Evolutionary conservation across 2,113 vertebrate genomes (phyloP).

Genomic region (Ascaphus truei): DNA sequence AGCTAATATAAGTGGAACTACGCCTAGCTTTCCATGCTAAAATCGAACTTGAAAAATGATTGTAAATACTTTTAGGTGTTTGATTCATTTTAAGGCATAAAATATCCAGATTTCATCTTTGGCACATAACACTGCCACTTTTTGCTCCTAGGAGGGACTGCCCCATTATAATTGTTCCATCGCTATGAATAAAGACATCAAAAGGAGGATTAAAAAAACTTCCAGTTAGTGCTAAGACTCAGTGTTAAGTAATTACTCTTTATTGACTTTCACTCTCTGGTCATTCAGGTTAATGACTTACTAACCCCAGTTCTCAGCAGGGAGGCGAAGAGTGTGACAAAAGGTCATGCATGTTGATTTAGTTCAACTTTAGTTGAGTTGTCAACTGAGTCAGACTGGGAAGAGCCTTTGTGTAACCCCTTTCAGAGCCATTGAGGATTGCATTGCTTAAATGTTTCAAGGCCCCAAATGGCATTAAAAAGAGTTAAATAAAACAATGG

Average conservation of each 20-base stretch:
- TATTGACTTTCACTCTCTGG: not conserved
- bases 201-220: not conserved
- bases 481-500: not conserved
- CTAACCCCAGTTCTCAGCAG: not conserved
- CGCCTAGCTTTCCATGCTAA: too few species aligned
- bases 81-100: too few species aligned
- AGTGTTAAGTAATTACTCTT: not conserved
- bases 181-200: not conserved
- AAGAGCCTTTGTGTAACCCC: not conserved
- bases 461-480: not conserved
- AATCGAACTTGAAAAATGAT: too few species aligned
- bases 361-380: not conserved
- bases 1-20: too few species aligned
- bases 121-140: not conserved
- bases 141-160: not conserved
- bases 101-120: not conserved
- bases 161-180: not conserved
- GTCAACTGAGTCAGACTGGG: not conserved
- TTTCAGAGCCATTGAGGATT: not conserved
- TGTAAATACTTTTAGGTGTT: too few species aligned
- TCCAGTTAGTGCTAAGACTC: not conserved
- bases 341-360: not conserved
- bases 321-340: not conserved
- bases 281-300: constrained; percentile 10
- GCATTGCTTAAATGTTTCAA: too few species aligned